Evolutionary conservation across 2,113 vertebrate species (phyloP), one percentile per base, ranked within the genome.

Genomic region (Hystrix brachyura): DNA sequence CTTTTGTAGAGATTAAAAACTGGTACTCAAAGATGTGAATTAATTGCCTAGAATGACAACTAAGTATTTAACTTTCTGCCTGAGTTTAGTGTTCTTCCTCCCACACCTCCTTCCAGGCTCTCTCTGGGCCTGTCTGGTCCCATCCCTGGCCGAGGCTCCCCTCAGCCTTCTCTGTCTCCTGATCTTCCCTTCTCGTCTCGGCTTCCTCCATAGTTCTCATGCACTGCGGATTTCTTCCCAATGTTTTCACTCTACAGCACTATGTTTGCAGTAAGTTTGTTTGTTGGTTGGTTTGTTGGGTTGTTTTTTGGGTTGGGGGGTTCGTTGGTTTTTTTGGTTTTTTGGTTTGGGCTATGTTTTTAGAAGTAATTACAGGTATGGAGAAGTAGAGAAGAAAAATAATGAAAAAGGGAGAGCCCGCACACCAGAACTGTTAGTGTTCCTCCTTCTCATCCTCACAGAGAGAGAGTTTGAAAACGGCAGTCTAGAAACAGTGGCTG

Each of bases 1-100:
- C 90, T 83, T 87, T 48, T 89, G 48, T 38, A 87, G 23, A 59
- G 21, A 79, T 57, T 90, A 72, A 79, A 92, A 87, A 15, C 13
- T 83, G 19, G 10, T 62, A 51, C 29, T 87, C 55, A 84, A 11
- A 71, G n/a, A 86, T 5, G 12, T 80, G 80, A 82, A n/a, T 80
- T 48, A 81, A 81, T 83, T 90, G 4, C 62, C 34, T 38, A 48
- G 32, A 32, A 46, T 27, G 15, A 67, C 38, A n/a, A 17, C 74
- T 60, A 94, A 85, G 12, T 55, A 15, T 55, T 62, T 17, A 92
- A 27, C 3, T 69, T 69, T 82, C 62, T 38, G 12, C 46, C 55
- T 80, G 15, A 1, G 15, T 32, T 38, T 81, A 67, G 14, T 59
- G 32, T 34, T 81, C 25, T 67, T 59, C 5, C 55, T 17, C 13